Base-by-base conservation (phyloP, 2,888 invertebrate genomes). In the Lithophane semibrunnea region DNA sequence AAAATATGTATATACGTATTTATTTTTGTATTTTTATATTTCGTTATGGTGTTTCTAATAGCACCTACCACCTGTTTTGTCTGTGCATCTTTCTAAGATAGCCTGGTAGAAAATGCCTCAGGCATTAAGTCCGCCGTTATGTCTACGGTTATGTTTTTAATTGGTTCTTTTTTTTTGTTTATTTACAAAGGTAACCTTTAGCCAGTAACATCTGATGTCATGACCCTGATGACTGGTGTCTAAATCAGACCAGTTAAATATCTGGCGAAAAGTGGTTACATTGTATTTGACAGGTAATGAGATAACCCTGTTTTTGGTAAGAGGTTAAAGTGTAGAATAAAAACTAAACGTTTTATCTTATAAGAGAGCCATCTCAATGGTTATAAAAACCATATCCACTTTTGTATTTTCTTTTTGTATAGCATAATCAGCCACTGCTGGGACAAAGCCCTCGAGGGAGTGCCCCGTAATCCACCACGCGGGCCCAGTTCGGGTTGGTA, bases 241-340 rank as follows among this genome's bases (percentile, higher is more conserved):
- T 60, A n/a, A 69, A 13, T 65, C 37, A 54, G 24, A 54, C 16
- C 42, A 18, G 21, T 24, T 47, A 68, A 65, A 73, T 73, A 65
- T 72, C 68, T 44, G 61, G 52, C 12, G 49, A 44, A 24, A 24
- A 61, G 12, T 49, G 61, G 68, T 61, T 73, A 52, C 24, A 47
- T 49, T 44, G 29, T 65, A 42, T 47, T 54, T 0, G 9, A 10
- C 10, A 21, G 10, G 7, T 60, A 68, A 37, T 16, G n/a, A 37
- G 73, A 63, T 79, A 79, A 73, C 52, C 49, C 47, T 37, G 9
- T 16, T 52, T 65, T 56, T 24, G 47, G 24, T 72, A 49, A 60
- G 54, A 47, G 71, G 68, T 68, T 47, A 68, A 49, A 77, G 47
- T 66, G n/a, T 29, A 0, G 10, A 69, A 21, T 49, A 18, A 47